Percentiles rank a stretch among this genome's conserved stretches.
phyloP scores from a whole-genome alignment of 2,113 vertebrate genomes.

The Andinoacara biseriatus region DNA sequence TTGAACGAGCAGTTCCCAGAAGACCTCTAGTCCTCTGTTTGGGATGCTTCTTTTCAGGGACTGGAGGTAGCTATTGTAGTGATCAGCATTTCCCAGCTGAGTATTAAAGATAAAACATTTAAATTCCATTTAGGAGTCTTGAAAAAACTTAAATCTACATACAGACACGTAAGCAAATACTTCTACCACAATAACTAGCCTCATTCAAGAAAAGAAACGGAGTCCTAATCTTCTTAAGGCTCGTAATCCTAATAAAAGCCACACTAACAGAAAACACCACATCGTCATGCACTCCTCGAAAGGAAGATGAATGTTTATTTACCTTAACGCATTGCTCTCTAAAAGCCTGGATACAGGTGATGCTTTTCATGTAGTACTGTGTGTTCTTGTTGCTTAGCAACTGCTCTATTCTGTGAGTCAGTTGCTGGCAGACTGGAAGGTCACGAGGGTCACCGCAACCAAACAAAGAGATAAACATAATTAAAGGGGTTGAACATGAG shows the following conservation, averaged over 20 bases:
- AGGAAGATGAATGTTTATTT: conserved; percentile 54
- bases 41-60: conserved; percentile 86
- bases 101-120: conserved; percentile 38
- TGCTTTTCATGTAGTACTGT: conserved; percentile 91
- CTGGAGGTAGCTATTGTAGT: conserved; percentile 90
- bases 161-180: conserved; percentile 9
- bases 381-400: conserved; percentile 88
- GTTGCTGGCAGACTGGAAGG: conserved; percentile 88
- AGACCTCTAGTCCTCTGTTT: conserved; percentile 85
- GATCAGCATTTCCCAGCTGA: conserved; percentile 80
- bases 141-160: conserved; percentile 16
- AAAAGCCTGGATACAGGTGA: conserved; percentile 88
- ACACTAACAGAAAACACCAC: conserved; percentile 12
- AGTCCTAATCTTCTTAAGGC: conserved; percentile 34
- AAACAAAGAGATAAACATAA: conserved; percentile 58
- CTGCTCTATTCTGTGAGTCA: conserved; percentile 89
- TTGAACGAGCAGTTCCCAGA: conserved; percentile 92
- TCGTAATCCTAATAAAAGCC: conserved; percentile 21
- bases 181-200: conserved; percentile 15
- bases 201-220: conserved; percentile 44
- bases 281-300: conserved; percentile 4
- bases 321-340: conserved; percentile 93
- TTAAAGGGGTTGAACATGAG: conserved; percentile 31
- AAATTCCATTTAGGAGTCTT: conserved; percentile 38
- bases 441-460: conserved; percentile 56